A percentile compares a stretch with the other conserved stretches of the same genome.
These are phyloP conservation scores for Natrix natrix DNA, from an alignment of 2,797 vertebrate genomes.

Conservation along the genomic window DNA sequence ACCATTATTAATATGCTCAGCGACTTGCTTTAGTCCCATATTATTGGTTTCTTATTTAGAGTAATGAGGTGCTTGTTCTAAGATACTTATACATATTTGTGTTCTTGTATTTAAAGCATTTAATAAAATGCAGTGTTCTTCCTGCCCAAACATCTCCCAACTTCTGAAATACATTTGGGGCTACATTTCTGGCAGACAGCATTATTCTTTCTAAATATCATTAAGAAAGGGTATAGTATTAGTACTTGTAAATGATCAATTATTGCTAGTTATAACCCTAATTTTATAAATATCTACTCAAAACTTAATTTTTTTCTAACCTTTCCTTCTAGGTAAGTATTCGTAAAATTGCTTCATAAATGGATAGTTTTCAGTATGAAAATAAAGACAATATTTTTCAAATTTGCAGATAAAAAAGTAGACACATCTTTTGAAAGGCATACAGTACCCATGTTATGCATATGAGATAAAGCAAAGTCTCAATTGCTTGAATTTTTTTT, in stretches of 20 bases:
- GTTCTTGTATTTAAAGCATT: conserved; percentile 1
- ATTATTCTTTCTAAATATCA: not conserved
- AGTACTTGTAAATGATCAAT: not conserved
- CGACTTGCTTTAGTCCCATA: conserved; percentile 56
- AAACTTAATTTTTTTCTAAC: not conserved
- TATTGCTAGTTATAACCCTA: not conserved
- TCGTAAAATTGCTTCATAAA: not conserved
- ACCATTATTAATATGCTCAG: conserved; percentile 56
- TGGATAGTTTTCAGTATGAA: not conserved
- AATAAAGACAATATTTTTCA: not conserved
- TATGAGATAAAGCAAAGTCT: not conserved
- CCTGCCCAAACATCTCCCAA: not conserved
- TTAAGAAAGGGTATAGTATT: not conserved
- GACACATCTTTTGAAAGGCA: not conserved
- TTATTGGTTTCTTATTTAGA: conserved; percentile 48
- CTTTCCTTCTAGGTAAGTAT: not conserved
- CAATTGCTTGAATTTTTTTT: not conserved
- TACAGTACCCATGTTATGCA: not conserved
- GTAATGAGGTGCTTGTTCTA: conserved; percentile 27
- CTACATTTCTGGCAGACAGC: not conserved
- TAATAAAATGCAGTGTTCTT: not conserved
- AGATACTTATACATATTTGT: conserved; percentile 8
- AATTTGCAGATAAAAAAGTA: not conserved
- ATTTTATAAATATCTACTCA: not conserved
- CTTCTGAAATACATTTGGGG: not conserved